Evolutionary conservation across 2,888 invertebrate species (phyloP), one percentile per base, ranked within the genome.

Genomic region (Drosophila mulleri): DNA sequence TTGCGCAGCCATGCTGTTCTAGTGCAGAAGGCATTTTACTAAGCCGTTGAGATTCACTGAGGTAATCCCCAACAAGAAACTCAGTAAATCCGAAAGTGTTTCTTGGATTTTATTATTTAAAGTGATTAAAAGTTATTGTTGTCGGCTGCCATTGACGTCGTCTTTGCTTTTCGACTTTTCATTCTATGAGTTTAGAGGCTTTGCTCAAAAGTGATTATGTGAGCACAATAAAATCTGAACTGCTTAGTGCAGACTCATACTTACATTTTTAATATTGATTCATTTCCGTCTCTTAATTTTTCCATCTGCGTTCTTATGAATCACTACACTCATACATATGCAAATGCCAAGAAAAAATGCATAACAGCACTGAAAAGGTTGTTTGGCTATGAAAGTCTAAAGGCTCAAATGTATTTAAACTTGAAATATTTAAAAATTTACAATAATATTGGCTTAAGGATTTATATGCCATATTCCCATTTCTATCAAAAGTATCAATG

Each of bases 21-120:
- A 72, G 75, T 78, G 78, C 78, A 75, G 70, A 69, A 80, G 80
- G 75, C 67, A 82, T 82, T 71, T 72, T 66, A 72, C 82, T 83
- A 82, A 83, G 84, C 83, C 78, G 58, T 47, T 45, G 64, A 70
- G 78, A 83, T 84, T 84, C 73, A 69, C 68, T 69, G 60, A 72
- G 84, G 80, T 83, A 83, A 83, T 84, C 83, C 82, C 61, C 76
- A 72, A 72, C 75, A 81, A 75, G 69, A 81, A 76, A 80, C 73
- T 88, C 75, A 82, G 82, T 80, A 85, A 88, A 88, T 89, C 82
- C 79, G 71, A 76, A 87, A 89, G 80, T 85, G 83, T 87, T 87
- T 85, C 78, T 80, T 81, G 78, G 82, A 85, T 87, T 85, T 89
- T 85, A 83, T 88, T 87, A 83, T 89, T 86, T 84, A 79, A 88